A percentile compares a stretch with the other conserved stretches of the same genome.
phyloP scores from a whole-genome alignment of 2,113 vertebrate genomes.

The Scortum barcoo region DNA sequence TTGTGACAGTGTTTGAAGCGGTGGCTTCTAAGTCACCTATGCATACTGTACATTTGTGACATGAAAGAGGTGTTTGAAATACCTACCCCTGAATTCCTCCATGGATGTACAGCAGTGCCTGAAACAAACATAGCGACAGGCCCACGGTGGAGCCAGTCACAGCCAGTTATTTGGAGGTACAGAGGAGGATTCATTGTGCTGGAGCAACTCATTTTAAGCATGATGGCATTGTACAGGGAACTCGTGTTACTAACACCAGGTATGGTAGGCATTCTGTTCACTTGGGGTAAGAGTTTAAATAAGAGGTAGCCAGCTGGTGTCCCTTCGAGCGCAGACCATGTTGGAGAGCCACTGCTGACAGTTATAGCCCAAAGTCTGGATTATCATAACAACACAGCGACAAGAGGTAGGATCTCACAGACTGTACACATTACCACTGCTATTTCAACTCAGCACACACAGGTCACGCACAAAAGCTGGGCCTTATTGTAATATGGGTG shows the following conservation, averaged over 20 bases:
- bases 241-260: conserved; percentile 88
- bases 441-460: conserved; percentile 29
- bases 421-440: conserved; percentile 38
- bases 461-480: conserved; percentile 14
- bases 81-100: conserved; percentile 15
- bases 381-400: conserved; percentile 63
- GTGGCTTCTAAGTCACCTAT: conserved; percentile 11
- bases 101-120: background rate
- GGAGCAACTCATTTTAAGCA: conserved; percentile 80
- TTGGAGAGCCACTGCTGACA: conserved; percentile 73
- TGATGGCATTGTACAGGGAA: conserved; percentile 85
- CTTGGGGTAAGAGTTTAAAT: conserved; percentile 81
- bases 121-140: conserved; percentile 47
- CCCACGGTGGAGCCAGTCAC: conserved; percentile 7
- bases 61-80: conserved; percentile 41
- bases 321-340: conserved; percentile 75
- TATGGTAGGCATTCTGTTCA: conserved; percentile 89
- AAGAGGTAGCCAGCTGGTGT: conserved; percentile 86
- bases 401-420: conserved; percentile 71
- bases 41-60: conserved; percentile 28
- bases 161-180: conserved; percentile 44
- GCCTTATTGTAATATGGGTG: conserved; percentile 27
- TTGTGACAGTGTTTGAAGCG: background rate
- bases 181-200: conserved; percentile 49
- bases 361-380: conserved; percentile 65